Evolutionary conservation across 2,797 vertebrate genomes (phyloP).

Genomic region (Brachymystax lenok): DNA sequence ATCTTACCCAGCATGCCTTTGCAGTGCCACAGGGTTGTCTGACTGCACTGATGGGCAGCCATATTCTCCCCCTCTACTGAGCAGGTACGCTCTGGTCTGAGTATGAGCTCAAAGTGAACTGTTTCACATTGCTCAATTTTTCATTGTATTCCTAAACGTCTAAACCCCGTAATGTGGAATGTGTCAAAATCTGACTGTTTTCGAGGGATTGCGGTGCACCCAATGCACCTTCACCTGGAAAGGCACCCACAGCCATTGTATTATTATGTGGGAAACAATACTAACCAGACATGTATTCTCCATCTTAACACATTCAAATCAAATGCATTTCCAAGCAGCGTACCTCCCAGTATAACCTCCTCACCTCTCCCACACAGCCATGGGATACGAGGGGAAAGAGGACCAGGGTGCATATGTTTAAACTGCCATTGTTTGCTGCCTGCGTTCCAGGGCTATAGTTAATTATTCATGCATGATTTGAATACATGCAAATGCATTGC

Average conservation of each 20-base stretch:
- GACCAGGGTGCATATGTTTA: conserved; percentile 32
- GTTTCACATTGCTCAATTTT: background rate
- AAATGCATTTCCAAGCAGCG: conserved; percentile 30
- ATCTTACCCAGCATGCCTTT: conserved; percentile 43
- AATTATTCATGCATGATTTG: conserved; percentile 83
- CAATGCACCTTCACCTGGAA: conserved; percentile 6
- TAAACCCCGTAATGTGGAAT: conserved; percentile 13
- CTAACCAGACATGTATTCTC: conserved; percentile 19
- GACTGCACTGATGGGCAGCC: conserved; percentile 18
- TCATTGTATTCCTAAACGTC: background rate
- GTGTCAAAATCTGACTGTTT: conserved; percentile 13
- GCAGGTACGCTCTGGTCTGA: background rate
- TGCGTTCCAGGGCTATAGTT: conserved; percentile 67
- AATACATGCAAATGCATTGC: conserved; percentile 82
- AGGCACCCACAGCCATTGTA: background rate
- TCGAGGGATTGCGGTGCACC: background rate
- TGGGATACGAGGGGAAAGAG: conserved; percentile 30
- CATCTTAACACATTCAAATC: conserved; percentile 33
- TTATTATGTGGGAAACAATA: conserved; percentile 10
- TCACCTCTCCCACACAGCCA: conserved; percentile 64
- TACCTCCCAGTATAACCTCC: conserved; percentile 53
- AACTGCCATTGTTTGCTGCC: conserved; percentile 64
- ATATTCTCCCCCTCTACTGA: conserved; percentile 14
- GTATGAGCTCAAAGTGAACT: conserved; percentile 42
- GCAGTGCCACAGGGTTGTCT: conserved; percentile 22